Base-by-base conservation (phyloP, 2,888 invertebrate genomes). In the Sabellastarte sp. region DNA sequence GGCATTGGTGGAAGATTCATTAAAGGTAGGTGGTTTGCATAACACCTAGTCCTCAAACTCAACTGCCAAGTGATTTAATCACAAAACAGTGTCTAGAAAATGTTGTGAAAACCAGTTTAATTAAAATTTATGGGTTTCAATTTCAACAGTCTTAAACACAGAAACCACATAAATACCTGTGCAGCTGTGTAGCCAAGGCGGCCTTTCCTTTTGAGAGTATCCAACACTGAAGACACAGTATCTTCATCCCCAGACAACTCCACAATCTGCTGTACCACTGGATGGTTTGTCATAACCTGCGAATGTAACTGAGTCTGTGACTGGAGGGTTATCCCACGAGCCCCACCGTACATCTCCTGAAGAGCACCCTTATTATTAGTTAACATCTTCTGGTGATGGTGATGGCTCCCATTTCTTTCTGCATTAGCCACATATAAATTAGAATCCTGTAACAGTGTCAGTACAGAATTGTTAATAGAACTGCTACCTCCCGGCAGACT, bases 111-210 rank as follows among this genome's bases (percentile, higher is more conserved):
- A n/a, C n/a, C n/a, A n/a, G n/a, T n/a, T n/a, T n/a, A n/a, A n/a
- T n/a, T n/a, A n/a, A n/a, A n/a, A n/a, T n/a, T n/a, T n/a, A n/a
- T n/a, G n/a, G n/a, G n/a, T n/a, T n/a, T n/a, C n/a, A n/a, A n/a
- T n/a, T n/a, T n/a, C n/a, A n/a, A n/a, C n/a, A n/a, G n/a, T n/a
- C n/a, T n/a, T n/a, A n/a, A n/a, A n/a, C n/a, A n/a, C n/a, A n/a
- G n/a, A n/a, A n/a, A n/a, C n/a, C n/a, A n/a, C n/a, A n/a, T 15
- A 41, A 41, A 53, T 53, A 61, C 61, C 61, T 61, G 61, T 61
- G 10, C 26, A 3, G 32, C 53, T 53, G 32, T 61, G 56, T 32
- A 53, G 3, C 61, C 61, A 26, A 61, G 61, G 3, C n/a, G 3
- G 3, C 33, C 61, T 15, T 61, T 56, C n/a, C 29, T 31, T 26